Base-by-base conservation (phyloP, 2,888 invertebrate species). In the Caenorhabditis wallacei region DNA sequence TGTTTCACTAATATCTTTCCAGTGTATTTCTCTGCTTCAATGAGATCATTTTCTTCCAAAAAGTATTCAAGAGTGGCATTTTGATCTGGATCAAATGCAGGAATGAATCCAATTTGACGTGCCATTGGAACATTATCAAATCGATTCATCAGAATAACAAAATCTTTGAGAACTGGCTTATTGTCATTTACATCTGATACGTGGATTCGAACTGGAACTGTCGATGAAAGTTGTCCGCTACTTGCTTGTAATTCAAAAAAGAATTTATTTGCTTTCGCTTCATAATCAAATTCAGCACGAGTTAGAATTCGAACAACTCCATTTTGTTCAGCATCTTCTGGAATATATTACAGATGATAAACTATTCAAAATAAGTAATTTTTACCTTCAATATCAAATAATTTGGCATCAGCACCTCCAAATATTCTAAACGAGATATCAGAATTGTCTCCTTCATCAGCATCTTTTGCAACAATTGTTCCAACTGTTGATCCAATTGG, bases 401-500 rank as follows among this genome's bases (percentile, higher is more conserved):
- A 91, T 85, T 82, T 92, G 81, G 82, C 95, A 95, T 68, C 95
- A 94, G 0, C 95, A 1, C 97, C 97, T 10, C 95, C 97, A 90
- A 97, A 96, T 51, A 99, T 96, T 11, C 96, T 96, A 92, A 98
- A 99, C 90, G 96, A 96, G 0, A 98, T 95, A 0, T 95, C 95
- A 0, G 97, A 96, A 35, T 87, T 86, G 2, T 82, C 76, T 24
- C 76, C 97, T 91, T 96, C 96, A 89, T 98, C 97, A 0, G 97
- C 96, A 93, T 98, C 97, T 88, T 95, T 95, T 0, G 97, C 96
- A 89, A 95, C 94, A 72, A 98, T 95, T 90, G 95, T 95, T 0
- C 97, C 97, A 0, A 98, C 96, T 0, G 96, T 95, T 0, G 97
- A 96, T 0, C 97, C 98, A 0, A 97, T 95, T 0, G 98, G 97